phyloP scores from a whole-genome alignment of 2,797 vertebrate genomes.

The Sebastes kiyomatsui region DNA sequence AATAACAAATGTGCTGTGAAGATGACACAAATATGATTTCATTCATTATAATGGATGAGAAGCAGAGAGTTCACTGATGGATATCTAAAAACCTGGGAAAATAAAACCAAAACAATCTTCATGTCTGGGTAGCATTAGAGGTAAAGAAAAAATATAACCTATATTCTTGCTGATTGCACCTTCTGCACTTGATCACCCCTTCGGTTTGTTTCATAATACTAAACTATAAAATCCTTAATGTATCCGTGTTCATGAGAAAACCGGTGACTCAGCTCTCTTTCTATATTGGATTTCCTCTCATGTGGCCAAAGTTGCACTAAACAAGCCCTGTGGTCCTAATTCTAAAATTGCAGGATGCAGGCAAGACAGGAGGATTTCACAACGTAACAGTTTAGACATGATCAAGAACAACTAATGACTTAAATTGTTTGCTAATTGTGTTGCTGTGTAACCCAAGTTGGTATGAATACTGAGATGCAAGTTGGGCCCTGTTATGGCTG shows the following conservation, averaged over 20 bases:
- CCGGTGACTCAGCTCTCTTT: conserved; percentile 15
- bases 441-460: background rate
- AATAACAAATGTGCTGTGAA: background rate
- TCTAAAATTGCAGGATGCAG: conserved; percentile 20
- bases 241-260: conserved; percentile 10
- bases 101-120: background rate
- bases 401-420: conserved; percentile 5
- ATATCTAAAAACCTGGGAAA: background rate
- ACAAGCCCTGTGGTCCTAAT: conserved; percentile 29
- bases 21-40: background rate
- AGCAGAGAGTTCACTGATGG: background rate
- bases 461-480: background rate
- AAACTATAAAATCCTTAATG: conserved; percentile 26
- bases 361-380: conserved; percentile 4
- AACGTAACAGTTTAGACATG: background rate
- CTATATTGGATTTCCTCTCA: background rate
- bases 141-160: background rate
- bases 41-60: background rate
- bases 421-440: conserved; percentile 7
- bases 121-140: background rate
- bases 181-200: background rate
- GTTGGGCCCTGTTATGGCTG: background rate
- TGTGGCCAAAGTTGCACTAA: conserved; percentile 23
- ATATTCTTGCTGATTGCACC: background rate
- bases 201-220: background rate